Evolutionary conservation across 2,113 vertebrate species (phyloP), one percentile per base, ranked within the genome.

Genomic region (Rhabdomys dilectus): DNA sequence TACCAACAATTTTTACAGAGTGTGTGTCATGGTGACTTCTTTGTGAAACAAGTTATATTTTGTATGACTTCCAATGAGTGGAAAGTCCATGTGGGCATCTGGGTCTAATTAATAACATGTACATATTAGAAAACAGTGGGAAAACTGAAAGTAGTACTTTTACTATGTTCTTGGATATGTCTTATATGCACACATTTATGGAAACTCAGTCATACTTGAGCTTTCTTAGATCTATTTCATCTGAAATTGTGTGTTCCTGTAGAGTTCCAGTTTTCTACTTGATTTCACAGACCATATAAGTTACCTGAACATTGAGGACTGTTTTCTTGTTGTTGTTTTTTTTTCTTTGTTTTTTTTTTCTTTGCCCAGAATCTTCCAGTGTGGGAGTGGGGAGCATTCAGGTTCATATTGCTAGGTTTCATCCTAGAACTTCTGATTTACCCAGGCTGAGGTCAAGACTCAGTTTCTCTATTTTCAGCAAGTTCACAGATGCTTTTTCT

Each of bases 381-480:
- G 19, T 36, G 6, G 39, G 81, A 9, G 36, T 53, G 9, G 17
- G 31, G 36, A 24, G 45, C 45, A 45, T 58, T 80, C 24, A 51
- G 0, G 42, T 24, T 34, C 2, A 15, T 5, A 29, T 68, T 76
- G 4, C 51, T 91, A 17, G 34, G 5, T 34, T 66, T 26, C 6
- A 16, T 3, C 22, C 9, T 62, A 86, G n/a, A 81, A 36, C 31
- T 90, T 93, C n/a, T 80, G 1, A n/a, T 58, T 51, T 6, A 31
- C 2, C 78, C 42, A 31, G 13, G 73, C 29, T 86, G 45, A 73
- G 45, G 22, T 84, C 36, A 93, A 36, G 21, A 24, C 24, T 7
- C 58, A 84, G 10, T 51, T 51, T 91, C 39, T 70, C n/a, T 51
- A 12, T 84, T 97, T 92, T 78, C 48, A 96, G 68, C 2, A 81